Conservation (phyloP, 2,113 vertebrate genomes). For the Charadrius vociferus region DNA sequence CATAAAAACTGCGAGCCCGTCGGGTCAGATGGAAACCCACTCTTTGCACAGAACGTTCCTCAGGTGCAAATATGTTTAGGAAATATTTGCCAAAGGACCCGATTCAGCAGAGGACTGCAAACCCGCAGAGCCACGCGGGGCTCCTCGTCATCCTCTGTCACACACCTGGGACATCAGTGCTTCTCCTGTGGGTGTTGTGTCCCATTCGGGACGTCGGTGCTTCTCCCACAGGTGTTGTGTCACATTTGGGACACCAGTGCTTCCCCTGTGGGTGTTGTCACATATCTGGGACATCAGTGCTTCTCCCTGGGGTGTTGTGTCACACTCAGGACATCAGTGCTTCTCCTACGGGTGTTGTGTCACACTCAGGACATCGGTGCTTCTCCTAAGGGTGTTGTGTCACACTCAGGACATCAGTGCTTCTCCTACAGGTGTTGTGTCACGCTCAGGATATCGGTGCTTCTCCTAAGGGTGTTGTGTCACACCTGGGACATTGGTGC, state of each 20-base stretch:
- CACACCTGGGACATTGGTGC: no score
- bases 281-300: not conserved
- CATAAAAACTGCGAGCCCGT: not conserved
- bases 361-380: not conserved
- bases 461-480: not conserved
- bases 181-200: not conserved
- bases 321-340: not conserved
- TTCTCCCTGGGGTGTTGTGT: not conserved
- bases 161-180: not conserved
- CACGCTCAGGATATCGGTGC: not conserved
- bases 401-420: not conserved
- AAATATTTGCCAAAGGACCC: not conserved
- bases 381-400: not conserved
- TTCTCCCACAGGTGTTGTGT: not conserved
- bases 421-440: not conserved
- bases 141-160: not conserved
- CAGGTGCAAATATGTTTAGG: not conserved
- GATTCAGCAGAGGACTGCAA: not conserved
- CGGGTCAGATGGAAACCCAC: not conserved
- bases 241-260: not conserved
- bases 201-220: not conserved
- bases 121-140: not conserved
- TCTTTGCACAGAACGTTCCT: not conserved
- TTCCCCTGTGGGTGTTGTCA: not conserved
- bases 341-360: not conserved